These are phyloP conservation scores for Endotricha flammealis DNA, from an alignment of 2,888 invertebrate species.

Conservation along the genomic window DNA sequence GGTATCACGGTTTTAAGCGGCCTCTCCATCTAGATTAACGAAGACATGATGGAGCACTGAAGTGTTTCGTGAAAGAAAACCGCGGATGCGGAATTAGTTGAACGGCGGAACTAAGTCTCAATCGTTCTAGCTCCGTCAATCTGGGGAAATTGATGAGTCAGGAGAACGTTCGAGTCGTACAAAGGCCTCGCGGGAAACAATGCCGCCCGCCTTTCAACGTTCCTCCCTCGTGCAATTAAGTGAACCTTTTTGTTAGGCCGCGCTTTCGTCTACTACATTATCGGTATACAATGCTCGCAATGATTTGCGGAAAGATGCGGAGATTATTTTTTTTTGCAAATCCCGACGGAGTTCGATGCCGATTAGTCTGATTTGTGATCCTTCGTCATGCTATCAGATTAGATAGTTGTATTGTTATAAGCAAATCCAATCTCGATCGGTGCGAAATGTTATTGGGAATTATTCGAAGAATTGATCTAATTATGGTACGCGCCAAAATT, in stretches of 20 bases:
- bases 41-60: slow-evolving; percentile 26
- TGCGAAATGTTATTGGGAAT: slow-evolving; percentile 5
- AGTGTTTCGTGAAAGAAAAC: slow-evolving; percentile 23
- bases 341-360: slow-evolving; percentile 40
- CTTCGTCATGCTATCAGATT: slow-evolving; percentile 52
- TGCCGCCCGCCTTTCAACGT: slow-evolving; percentile 55
- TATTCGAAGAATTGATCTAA: too few species aligned
- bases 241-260: slow-evolving; percentile 66
- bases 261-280: slow-evolving; percentile 68
- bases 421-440: slow-evolving; percentile 42
- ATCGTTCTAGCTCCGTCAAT: slow-evolving; percentile 52
- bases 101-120: slow-evolving; percentile 48
- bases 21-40: slow-evolving; percentile 36
- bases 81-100: slow-evolving; percentile 19
- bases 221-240: slow-evolving; percentile 71
- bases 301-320: slow-evolving; percentile 69
- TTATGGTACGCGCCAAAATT: too few species aligned
- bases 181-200: slow-evolving; percentile 70
- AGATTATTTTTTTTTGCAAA: slow-evolving; percentile 59
- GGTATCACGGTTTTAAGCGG: slow-evolving; percentile 3
- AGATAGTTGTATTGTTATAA: slow-evolving; percentile 47
- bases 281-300: slow-evolving; percentile 66
- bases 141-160: slow-evolving; percentile 70
- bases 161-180: slow-evolving; percentile 48
- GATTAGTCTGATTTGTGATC: slow-evolving; percentile 57